Conservation (phyloP, 2,797 vertebrate species). For the Parauchenoglanis ngamensis region DNA sequence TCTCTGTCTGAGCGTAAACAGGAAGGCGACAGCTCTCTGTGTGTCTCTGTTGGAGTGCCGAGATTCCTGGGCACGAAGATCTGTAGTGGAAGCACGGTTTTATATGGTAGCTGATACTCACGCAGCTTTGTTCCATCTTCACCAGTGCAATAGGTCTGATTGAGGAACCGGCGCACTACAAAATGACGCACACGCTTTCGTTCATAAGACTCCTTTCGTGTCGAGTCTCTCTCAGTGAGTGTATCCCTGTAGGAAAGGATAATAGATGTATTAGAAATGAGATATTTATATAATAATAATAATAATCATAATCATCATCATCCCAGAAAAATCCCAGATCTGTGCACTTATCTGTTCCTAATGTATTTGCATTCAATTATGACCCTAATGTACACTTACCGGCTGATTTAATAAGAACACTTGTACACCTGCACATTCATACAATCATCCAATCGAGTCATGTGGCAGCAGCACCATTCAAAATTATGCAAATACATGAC, state of each 20-base stretch:
- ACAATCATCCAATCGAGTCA: background rate
- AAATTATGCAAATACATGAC: background rate
- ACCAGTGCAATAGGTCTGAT: conserved; percentile 57
- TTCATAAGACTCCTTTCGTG: conserved; percentile 54
- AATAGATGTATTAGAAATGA: background rate
- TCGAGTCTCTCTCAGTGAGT: conserved; percentile 52
- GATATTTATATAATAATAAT: background rate
- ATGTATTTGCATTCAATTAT: background rate
- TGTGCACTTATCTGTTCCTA: background rate
- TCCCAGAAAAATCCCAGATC: background rate
- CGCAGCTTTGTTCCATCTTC: conserved; percentile 54
- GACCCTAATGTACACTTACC: background rate
- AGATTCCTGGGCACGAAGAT: conserved; percentile 59
- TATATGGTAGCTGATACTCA: conserved; percentile 57
- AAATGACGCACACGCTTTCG: conserved; percentile 58
- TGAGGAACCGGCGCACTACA: conserved; percentile 53
- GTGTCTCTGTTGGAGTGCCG: conserved; percentile 20
- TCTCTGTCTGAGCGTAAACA: conserved; percentile 31
- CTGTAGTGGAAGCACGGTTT: conserved; percentile 55
- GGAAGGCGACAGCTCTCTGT: conserved; percentile 37
- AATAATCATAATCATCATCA: background rate
- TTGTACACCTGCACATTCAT: background rate
- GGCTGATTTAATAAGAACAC: background rate
- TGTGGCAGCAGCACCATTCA: background rate
- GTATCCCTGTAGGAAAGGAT: conserved; percentile 48